Evolutionary conservation across 2,797 vertebrate species (phyloP).

Genomic region (Poecilia picta): DNA sequence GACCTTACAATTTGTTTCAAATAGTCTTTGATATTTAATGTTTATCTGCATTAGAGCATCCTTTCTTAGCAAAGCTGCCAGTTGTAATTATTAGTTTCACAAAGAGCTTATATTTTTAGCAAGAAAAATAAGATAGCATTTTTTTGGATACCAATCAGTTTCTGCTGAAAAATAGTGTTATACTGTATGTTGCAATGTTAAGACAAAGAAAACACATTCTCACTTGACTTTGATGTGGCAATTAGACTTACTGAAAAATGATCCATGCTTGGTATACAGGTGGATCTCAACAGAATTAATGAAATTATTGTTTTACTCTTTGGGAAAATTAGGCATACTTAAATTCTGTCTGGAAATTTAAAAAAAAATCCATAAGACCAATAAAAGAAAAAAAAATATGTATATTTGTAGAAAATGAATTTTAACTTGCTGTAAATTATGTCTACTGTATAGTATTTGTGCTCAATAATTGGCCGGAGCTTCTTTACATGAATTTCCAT

Average conservation of each 20-base stretch:
- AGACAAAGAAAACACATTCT: not conserved
- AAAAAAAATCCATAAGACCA: not conserved
- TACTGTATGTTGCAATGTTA: not conserved
- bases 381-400: not conserved
- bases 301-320: not conserved
- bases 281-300: not conserved
- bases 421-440: not conserved
- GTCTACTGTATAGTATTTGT: not conserved
- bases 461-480: not conserved
- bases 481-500: not conserved
- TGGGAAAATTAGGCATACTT: not conserved
- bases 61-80: not conserved
- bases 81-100: not conserved
- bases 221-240: not conserved
- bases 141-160: not conserved
- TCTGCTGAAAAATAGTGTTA: not conserved
- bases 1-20: conserved; percentile 8
- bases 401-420: not conserved
- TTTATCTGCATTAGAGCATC: not conserved
- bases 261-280: not conserved
- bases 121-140: not conserved
- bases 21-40: not conserved
- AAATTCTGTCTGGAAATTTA: no score
- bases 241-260: not conserved
- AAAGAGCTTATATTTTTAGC: not conserved